Evolutionary conservation across 2,888 invertebrate species (phyloP), one percentile per base, ranked within the genome.

Genomic region (Troides helena): DNA sequence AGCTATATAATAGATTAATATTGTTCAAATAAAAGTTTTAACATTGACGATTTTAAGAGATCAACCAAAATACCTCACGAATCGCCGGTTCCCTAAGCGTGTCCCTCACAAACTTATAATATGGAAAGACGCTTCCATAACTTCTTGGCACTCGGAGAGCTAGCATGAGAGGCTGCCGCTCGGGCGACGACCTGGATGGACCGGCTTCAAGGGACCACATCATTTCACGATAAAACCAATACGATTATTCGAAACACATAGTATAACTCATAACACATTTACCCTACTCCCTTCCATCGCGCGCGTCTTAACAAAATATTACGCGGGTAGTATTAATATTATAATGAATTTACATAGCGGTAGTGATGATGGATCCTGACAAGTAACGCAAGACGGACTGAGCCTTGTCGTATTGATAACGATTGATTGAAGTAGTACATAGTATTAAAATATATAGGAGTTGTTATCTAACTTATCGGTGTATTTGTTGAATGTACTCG

Each of bases 101-200:
- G 71, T 92, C 90, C 77, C 88, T 94, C 75, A 94, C 88, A 79
- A 94, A 94, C 77, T 94, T 93, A 82, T 94, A 94, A 80, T 94
- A 94, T 0, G 94, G 93, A 73, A 95, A 93, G 62, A 95, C 82
- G 65, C 95, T 94, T 60, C 95, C 95, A 81, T 95, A 95, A 76
- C 93, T 94, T 72, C 93, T 89, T 1, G 94, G 94, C 5, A 93
- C 83, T 71, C 85, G 82, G 50, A 88, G 76, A 2, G 88, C 79
- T 58, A 90, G 76, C 77, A 93, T 85, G 57, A 93, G 86, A 30
- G 90, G 90, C 67, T 85, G 84, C 73, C 87, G 83, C 80, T 92
- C 92, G 12, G 74, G 59, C 74, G 81, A 73, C 73, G 85, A 76
- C 73, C 84, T 76, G 72, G 87, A 85, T 72, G 83, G 72, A 68